Conservation (phyloP, 2,888 invertebrate genomes). For the Platynereis dumerilii region DNA sequence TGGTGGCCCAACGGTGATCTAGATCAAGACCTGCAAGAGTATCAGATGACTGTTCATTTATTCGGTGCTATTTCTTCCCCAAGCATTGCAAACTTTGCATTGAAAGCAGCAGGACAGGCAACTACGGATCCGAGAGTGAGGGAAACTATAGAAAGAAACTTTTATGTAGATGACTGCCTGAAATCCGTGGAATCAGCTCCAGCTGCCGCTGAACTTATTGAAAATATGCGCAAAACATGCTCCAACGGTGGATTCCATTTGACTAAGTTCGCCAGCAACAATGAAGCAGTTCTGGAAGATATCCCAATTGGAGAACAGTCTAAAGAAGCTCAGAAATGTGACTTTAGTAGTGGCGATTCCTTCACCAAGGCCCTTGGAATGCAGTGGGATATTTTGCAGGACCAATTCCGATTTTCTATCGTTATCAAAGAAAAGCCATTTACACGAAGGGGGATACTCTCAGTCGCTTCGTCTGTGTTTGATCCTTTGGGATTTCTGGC, state of each 20-base stretch:
- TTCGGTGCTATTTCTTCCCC: constrained; percentile 24
- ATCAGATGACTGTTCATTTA: constrained; percentile 23
- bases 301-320: constrained; percentile 28
- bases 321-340: constrained; percentile 17
- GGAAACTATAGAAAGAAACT: constrained; percentile 24
- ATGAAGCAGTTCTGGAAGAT: no score
- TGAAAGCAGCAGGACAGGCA: no score
- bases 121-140: constrained; percentile 19
- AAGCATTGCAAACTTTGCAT: constrained; percentile 25
- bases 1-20: constrained; percentile 29
- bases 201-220: constrained; percentile 7
- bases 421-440: constrained; percentile 27
- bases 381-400: constrained; percentile 26
- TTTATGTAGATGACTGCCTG: constrained; percentile 37
- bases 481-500: constrained; percentile 39
- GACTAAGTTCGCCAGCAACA: constrained; percentile 37
- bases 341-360: constrained; percentile 24
- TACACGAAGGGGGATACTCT: constrained; percentile 33
- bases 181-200: constrained; percentile 13
- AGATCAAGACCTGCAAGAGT: not conserved
- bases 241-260: constrained; percentile 32
- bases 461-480: constrained; percentile 31
- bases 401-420: constrained; percentile 18
- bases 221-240: no score
- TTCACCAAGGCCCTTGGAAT: constrained; percentile 25